Evolutionary conservation across 2,888 invertebrate genomes (phyloP).

Genomic region (Erebia epiphron): DNA sequence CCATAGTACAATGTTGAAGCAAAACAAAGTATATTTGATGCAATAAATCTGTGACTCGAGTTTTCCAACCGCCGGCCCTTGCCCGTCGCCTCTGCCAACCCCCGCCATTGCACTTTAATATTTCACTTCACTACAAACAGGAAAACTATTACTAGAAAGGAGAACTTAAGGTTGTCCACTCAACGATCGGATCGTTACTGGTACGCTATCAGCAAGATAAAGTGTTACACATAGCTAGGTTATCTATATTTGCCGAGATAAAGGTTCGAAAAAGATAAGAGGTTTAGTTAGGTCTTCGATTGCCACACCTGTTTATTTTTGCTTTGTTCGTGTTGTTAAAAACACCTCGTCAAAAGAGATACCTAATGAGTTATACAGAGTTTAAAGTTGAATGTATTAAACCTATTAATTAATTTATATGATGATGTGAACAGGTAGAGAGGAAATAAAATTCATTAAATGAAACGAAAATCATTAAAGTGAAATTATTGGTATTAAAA

Average conservation of each 20-base stretch:
- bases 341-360: not conserved
- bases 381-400: too few species aligned
- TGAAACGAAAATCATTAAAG: too few species aligned
- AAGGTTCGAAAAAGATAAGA: conserved; percentile 59
- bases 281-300: conserved; percentile 60
- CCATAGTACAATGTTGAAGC: conserved; percentile 91
- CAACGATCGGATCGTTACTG: conserved; percentile 64
- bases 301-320: conserved; percentile 68
- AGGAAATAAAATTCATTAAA: too few species aligned
- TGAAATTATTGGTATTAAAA: too few species aligned
- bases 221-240: conserved; percentile 64
- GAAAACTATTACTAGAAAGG: conserved; percentile 43
- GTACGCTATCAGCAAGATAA: conserved; percentile 64
- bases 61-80: conserved; percentile 80
- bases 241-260: conserved; percentile 79
- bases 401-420: too few species aligned
- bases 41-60: conserved; percentile 90
- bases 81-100: conserved; percentile 76
- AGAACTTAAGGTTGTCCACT: conserved; percentile 51
- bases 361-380: too few species aligned
- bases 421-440: too few species aligned
- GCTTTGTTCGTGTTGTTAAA: not conserved
- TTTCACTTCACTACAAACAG: conserved; percentile 47
- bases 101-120: conserved; percentile 78
- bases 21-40: conserved; percentile 91